Conservation (phyloP, 2,113 vertebrate species). For the mouse (Mus musculus) region DNA sequence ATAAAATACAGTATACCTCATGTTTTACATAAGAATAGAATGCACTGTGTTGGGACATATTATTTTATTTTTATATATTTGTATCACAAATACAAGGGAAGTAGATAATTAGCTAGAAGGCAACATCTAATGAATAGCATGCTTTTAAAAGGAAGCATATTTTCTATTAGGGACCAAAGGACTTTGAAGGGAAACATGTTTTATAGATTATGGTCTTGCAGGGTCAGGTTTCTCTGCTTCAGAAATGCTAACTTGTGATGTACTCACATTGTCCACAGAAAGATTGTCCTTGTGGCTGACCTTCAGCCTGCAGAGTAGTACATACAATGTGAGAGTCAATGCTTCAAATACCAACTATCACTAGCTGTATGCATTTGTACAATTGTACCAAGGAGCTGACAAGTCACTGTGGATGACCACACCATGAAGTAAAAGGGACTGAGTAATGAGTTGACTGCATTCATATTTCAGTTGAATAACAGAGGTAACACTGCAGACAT, state of each 20-base stretch:
- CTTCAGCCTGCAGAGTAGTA: neutral
- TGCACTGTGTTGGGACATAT: too few relatives aligned
- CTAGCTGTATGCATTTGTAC: neutral
- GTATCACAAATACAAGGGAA: neutral
- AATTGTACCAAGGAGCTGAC: neutral
- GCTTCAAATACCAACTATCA: conserved; percentile 39
- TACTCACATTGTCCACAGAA: conserved; percentile 70
- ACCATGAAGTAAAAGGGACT: neutral
- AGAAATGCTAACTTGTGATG: conserved; percentile 73
- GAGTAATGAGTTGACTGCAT: neutral
- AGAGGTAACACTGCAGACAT: neutral
- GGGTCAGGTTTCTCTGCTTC: conserved; percentile 64
- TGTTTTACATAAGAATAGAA: too few relatives aligned
- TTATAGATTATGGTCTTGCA: conserved; percentile 74
- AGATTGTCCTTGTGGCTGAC: conserved; percentile 72
- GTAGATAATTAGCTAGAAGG: neutral
- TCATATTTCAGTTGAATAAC: neutral
- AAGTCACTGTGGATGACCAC: neutral
- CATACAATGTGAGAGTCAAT: conserved; percentile 70
- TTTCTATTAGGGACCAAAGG: conserved; percentile 70
- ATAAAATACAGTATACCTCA: neutral
- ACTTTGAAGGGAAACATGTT: conserved; percentile 63
- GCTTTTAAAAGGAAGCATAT: conserved; percentile 27
- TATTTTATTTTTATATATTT: too few relatives aligned
- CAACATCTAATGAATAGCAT: neutral